Evolutionary conservation across 2,888 invertebrate genomes (phyloP).

Genomic region (Andrena camellia): DNA sequence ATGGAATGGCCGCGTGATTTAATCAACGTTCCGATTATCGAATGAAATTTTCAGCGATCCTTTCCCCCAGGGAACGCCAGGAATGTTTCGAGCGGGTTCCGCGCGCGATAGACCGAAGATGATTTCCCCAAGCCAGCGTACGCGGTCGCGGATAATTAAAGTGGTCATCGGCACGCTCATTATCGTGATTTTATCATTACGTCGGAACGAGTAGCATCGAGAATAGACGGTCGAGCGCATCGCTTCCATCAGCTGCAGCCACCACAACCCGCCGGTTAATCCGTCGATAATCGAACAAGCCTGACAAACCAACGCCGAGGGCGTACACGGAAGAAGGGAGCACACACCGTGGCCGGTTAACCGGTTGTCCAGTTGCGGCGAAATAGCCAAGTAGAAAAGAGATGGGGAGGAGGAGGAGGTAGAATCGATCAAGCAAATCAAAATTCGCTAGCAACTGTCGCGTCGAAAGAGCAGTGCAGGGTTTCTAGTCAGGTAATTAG

Average conservation of each 20-base stretch:
- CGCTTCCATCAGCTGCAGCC: conserved; percentile 41
- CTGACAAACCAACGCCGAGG: conserved; percentile 67
- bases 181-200: conserved; percentile 45
- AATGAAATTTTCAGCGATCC: conserved; percentile 33
- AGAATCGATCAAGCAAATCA: neutral
- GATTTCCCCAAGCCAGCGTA: neutral
- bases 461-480: no score
- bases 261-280: conserved; percentile 62
- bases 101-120: neutral
- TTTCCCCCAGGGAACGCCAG: neutral
- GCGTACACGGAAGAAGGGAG: conserved; percentile 5
- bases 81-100: neutral
- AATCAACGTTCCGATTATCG: conserved; percentile 38
- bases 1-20: conserved; percentile 30
- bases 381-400: conserved; percentile 20
- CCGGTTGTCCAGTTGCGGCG: neutral
- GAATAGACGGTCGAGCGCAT: conserved; percentile 46
- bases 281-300: conserved; percentile 73
- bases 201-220: neutral
- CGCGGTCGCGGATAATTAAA: conserved; percentile 18
- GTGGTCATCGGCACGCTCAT: conserved; percentile 4
- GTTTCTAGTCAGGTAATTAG: neutral
- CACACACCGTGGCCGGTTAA: conserved; percentile 29
- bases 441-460: neutral
- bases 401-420: neutral